Evolutionary conservation across 2,888 invertebrate genomes (phyloP).

Genomic region (Drosophila kanekoi): DNA sequence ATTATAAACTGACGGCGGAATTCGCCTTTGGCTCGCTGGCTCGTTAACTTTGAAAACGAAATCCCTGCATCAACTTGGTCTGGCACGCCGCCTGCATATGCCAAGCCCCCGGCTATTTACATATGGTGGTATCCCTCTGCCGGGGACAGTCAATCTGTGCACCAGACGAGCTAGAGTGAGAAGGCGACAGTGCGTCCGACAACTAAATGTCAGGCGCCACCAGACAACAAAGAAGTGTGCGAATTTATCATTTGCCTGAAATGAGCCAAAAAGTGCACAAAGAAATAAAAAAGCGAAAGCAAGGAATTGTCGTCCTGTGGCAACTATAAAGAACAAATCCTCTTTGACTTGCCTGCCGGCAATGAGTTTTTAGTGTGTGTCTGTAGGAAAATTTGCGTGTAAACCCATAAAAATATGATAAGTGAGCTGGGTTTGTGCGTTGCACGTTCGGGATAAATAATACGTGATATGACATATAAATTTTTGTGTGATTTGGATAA

Average conservation of each 20-base stretch:
- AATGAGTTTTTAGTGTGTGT: slow-evolving; percentile 2
- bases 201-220: slow-evolving; percentile 64
- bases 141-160: slow-evolving; percentile 60
- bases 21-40: slow-evolving; percentile 52
- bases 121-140: slow-evolving; percentile 15
- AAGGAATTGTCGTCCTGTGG: slow-evolving; percentile 11
- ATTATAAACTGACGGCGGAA: slow-evolving; percentile 67
- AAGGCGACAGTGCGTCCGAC: slow-evolving; percentile 11
- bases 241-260: slow-evolving; percentile 74
- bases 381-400: slow-evolving; percentile 24
- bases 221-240: slow-evolving; percentile 73
- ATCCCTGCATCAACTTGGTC: slow-evolving; percentile 51
- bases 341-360: slow-evolving; percentile 30
- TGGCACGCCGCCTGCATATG: slow-evolving; percentile 52
- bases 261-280: slow-evolving; percentile 42
- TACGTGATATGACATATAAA: not conserved
- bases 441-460: not conserved
- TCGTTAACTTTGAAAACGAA: slow-evolving; percentile 64
- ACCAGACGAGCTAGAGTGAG: not conserved
- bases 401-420: slow-evolving; percentile 37
- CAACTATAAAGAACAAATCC: slow-evolving; percentile 33
- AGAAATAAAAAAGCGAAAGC: slow-evolving; percentile 8
- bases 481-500: no score
- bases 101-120: slow-evolving; percentile 29
- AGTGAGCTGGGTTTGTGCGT: slow-evolving; percentile 21